Conservation (phyloP, 1,140 invertebrate species). For the Tachypleus tridentatus region DNA sequence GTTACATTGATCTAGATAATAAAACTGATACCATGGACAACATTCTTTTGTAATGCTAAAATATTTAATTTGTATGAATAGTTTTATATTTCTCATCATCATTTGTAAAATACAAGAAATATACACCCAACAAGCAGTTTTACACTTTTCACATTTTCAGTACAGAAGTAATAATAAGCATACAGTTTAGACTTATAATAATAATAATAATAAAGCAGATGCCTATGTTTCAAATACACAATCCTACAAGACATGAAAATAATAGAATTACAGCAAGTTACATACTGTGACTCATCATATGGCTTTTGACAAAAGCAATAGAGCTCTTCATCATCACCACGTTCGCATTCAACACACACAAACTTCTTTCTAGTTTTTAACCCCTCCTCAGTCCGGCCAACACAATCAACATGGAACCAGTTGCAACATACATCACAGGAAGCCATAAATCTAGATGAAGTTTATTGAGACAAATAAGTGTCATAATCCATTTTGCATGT, state of each 20-base stretch:
- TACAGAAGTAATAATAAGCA: too few relatives aligned
- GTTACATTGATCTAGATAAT: too few relatives aligned
- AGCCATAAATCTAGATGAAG: constrained; percentile 70
- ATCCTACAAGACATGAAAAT: constrained; percentile 1
- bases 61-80: too few relatives aligned
- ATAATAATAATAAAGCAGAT: constrained; percentile 10
- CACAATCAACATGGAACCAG: constrained; percentile 97
- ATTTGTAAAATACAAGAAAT: too few relatives aligned
- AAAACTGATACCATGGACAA: too few relatives aligned
- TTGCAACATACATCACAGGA: constrained; percentile 94
- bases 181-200: too few relatives aligned
- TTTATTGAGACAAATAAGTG: too few relatives aligned
- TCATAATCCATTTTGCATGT: too few relatives aligned
- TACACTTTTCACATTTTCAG: too few relatives aligned
- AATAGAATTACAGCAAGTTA: constrained; percentile 23
- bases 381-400: constrained; percentile 84
- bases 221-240: background rate
- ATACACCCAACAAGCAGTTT: too few relatives aligned
- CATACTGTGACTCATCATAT: constrained; percentile 94
- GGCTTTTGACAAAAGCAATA: constrained; percentile 93
- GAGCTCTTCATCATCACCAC: constrained; percentile 44
- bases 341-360: constrained; percentile 68
- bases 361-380: constrained; percentile 76
- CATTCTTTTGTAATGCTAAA: too few relatives aligned
- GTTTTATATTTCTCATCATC: too few relatives aligned